Base-by-base conservation (phyloP, 92 coral and sea anemone genomes). In the Bergia sp. region DNA sequence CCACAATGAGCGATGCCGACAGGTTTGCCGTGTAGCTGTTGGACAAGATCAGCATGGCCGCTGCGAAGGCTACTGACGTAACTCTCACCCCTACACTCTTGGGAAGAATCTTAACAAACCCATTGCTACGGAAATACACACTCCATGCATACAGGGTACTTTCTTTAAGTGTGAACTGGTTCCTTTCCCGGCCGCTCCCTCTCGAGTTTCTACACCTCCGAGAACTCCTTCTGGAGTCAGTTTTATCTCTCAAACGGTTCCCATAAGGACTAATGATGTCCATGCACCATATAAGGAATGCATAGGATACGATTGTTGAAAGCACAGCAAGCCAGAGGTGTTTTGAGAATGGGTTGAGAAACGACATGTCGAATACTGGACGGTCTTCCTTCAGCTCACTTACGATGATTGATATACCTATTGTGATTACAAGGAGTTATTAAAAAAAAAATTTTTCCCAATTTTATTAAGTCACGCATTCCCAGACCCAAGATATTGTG, bases 361-460 rank as follows among this genome's bases (percentile, higher is more conserved):
- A 74, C 45, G 78, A 74, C 78, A 74, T 74, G 78, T 74, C 23
- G n/a, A 74, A 74, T 39, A 74, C 39, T 74, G 78, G 78, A 7
- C 78, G 78, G 47, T 39, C 78, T 74, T 74, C 78, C 78, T 39
- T 74, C 44, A 74, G 78, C 43, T 74, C 78, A 29, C 78, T 74
- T 15, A 74, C 78, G 44, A 74, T 74, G n/a, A 74, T 74, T 21
- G 78, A 74, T 39, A 74, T 74, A 8, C 78, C 78, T 74, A 11
- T 74, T 18, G 18, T 16, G 23, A 61, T 6, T 3, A 61, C 5
- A 15, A 61, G 18, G 18, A 2, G 7, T 16, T 15, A 61, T 16
- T 61, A 6, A 0, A 61, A 3, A 61, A 61, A 20, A 0, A 4
- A 1, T 15, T 15, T 58, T 58, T 4, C 67, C 4, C 8, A 47